Evolutionary conservation across 2,113 vertebrate species (phyloP).

Genomic region (Urocynchramus pylzowi): DNA sequence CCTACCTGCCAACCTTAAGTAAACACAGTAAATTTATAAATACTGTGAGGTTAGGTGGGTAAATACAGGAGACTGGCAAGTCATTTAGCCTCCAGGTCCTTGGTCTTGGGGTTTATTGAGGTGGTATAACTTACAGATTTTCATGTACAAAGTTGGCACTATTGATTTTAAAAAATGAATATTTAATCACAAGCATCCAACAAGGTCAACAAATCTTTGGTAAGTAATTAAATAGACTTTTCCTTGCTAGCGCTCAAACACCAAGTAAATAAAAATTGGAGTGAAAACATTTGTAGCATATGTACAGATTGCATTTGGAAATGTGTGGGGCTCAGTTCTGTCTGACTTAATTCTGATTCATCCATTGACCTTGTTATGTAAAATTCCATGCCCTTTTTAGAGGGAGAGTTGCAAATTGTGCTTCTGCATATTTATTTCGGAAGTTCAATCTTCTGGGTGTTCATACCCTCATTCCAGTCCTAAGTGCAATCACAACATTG

Average conservation of each 20-base stretch:
- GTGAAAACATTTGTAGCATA: not conserved
- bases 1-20: not conserved
- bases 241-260: constrained; percentile 1
- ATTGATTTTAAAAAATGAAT: constrained; percentile 33
- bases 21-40: not conserved
- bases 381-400: constrained; percentile 26
- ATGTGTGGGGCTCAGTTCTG: not conserved
- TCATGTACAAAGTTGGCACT: not conserved
- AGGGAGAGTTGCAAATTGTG: constrained; percentile 28
- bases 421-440: constrained; percentile 60
- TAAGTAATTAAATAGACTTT: not conserved
- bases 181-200: constrained; percentile 23
- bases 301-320: not conserved
- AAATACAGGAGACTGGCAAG: not conserved
- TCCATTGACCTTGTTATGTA: constrained; percentile 61
- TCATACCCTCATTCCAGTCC: constrained; percentile 36
- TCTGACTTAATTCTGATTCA: constrained; percentile 42
- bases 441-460: constrained; percentile 51
- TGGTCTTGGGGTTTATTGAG: not conserved
- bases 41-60: not conserved
- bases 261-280: constrained; percentile 1
- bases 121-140: not conserved
- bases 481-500: constrained; percentile 62
- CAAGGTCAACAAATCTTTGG: not conserved
- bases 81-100: not conserved